Conservation (phyloP, 1,140 invertebrate species). For the Meloidogyne floridensis region DNA sequence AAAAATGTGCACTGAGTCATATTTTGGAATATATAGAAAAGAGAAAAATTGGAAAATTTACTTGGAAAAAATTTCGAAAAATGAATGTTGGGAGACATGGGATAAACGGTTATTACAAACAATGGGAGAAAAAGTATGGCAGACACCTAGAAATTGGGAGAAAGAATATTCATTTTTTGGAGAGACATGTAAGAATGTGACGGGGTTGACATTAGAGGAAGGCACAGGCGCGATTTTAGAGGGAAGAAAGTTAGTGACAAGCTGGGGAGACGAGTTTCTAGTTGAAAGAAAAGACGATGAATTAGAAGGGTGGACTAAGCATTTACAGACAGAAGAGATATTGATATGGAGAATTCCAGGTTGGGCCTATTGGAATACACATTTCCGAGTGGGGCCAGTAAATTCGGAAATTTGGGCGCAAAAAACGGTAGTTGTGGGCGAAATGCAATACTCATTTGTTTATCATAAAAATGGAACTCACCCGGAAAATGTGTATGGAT, state of each 20-base stretch:
- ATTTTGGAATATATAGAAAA: not conserved
- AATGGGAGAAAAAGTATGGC: not conserved
- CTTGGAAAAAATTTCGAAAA: not conserved
- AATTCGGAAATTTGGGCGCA: not conserved
- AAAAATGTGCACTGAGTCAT: too few species aligned
- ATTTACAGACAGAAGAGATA: not conserved
- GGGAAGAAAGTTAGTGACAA: not conserved
- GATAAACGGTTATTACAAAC: not conserved
- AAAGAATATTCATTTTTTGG: not conserved
- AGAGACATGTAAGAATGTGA: not conserved
- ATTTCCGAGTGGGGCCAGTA: not conserved
- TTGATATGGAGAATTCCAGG: not conserved
- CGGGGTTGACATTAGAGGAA: not conserved
- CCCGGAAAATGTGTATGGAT: too few species aligned
- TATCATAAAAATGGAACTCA: too few species aligned
- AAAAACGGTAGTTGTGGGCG: not conserved
- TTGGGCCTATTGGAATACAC: not conserved
- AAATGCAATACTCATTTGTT: not conserved
- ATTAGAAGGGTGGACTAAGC: not conserved
- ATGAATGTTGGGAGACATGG: not conserved
- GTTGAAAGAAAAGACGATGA: not conserved
- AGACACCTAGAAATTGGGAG: not conserved
- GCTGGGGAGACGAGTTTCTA: not conserved
- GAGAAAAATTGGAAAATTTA: not conserved
- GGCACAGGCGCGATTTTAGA: constrained; percentile 1